Evolutionary conservation across 2,888 invertebrate genomes (phyloP), one percentile per base, ranked within the genome.

Genomic region (Tryphoninae sp.): DNA sequence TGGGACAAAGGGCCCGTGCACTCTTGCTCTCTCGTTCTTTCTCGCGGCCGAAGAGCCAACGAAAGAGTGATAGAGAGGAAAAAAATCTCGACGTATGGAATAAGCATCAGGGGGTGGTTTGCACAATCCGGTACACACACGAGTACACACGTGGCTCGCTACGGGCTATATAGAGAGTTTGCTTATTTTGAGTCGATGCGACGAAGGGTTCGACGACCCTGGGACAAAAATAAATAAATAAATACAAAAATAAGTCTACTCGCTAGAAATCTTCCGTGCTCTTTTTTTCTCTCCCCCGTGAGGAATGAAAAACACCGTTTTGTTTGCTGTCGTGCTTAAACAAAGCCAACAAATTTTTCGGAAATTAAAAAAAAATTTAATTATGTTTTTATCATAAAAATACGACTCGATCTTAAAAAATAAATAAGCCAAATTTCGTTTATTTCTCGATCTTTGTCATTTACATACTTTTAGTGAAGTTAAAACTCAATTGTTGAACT

Each of bases 1-100:
- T 71, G 26, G 82, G 82, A 89, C 88, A 89, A 89, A 89, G 89
- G 84, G 81, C 86, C 85, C 85, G 84, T 83, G 84, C 86, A 85
- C 84, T 82, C 85, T 74, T 68, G 26, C 19, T 6, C 22, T 55
- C 61, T 68, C 42, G 51, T 51, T 42, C 51, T 16, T 9, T 16
- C 55, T 45, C 2, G 13, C n/a, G 61, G 40, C 7, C 26, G 75
- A 58, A 49, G 16, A 33, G 61, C 22, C 45, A 42, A 55, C 64
- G 42, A 16, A 51, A 49, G 19, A 67, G 16, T 16, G 65, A 75
- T 11, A 51, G 42, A 68, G 42, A n/a, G 33, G 26, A 64, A 73
- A 58, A 26, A 55, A 71, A 78, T 77, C 73, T 64, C 49, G 72
- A 67, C 67, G 72, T 26, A 74, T 51, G 67, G 22, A 73, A 68